These are phyloP conservation scores for Troides aeacus DNA, from an alignment of 2,888 invertebrate genomes.

Conservation along the genomic window DNA sequence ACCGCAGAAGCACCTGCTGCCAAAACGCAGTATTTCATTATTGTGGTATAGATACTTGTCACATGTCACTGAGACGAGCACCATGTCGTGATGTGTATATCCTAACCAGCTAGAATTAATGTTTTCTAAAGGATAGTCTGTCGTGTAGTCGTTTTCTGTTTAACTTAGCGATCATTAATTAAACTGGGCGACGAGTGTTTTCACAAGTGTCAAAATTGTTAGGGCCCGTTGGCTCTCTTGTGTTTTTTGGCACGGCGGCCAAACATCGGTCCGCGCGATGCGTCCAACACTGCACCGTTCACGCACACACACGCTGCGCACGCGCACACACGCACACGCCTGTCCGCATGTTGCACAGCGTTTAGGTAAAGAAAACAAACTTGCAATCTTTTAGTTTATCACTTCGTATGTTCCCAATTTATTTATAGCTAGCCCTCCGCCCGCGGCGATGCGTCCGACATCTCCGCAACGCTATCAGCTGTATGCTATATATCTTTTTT, in stretches of 20 bases:
- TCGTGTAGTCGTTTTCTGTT: not conserved
- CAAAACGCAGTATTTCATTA: too few relatives aligned
- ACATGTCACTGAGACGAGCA: too few relatives aligned
- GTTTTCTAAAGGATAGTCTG: not conserved
- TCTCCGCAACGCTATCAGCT: constrained; percentile 19
- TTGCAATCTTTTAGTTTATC: constrained; percentile 31
- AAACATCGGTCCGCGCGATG: constrained; percentile 73
- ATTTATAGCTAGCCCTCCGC: constrained; percentile 29
- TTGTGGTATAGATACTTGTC: too few relatives aligned
- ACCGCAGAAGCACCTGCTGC: too few relatives aligned
- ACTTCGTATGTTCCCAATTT: constrained; percentile 29
- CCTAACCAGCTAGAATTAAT: not conserved
- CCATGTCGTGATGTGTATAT: too few relatives aligned
- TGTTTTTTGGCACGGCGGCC: constrained; percentile 77
- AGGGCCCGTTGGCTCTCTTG: constrained; percentile 50
- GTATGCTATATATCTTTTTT: not conserved
- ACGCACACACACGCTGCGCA: constrained; percentile 40
- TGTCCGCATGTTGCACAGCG: constrained; percentile 18
- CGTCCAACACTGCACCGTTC: constrained; percentile 45
- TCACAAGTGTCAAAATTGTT: constrained; percentile 57
- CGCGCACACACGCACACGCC: constrained; percentile 32
- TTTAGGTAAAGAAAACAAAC: constrained; percentile 39
- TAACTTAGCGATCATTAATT: constrained; percentile 9
- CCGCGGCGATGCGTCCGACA: constrained; percentile 22
- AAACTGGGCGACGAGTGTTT: constrained; percentile 28